Percentiles rank a stretch among this genome's conserved stretches.
Conservation (phyloP, 37 sponge, comb jelly and placozoan species). For the Spongilla lacustris region DNA sequence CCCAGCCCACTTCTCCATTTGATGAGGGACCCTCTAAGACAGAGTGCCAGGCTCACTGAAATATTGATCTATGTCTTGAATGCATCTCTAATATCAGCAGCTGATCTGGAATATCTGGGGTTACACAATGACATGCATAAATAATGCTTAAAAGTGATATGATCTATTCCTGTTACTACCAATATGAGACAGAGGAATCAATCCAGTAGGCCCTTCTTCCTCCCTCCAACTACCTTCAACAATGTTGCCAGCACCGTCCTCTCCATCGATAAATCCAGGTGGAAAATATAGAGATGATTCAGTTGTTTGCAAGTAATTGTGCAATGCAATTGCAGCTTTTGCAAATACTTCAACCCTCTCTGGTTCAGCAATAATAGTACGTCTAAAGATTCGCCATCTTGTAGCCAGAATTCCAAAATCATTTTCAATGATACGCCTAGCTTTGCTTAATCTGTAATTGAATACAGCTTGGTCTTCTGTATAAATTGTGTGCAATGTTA, state of each 20-base stretch:
- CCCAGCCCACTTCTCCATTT: no score
- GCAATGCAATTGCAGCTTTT: conserved; percentile 40
- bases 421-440: conserved; percentile 52
- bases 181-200: not conserved
- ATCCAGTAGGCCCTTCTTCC: conserved; percentile 13
- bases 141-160: not conserved
- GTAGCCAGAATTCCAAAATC: conserved; percentile 51
- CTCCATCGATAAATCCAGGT: conserved; percentile 46
- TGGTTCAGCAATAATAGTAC: conserved; percentile 43
- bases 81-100: not conserved
- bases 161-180: conserved; percentile 37
- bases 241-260: conserved; percentile 44
- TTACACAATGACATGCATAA: no score
- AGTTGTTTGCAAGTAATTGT: conserved; percentile 32
- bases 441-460: conserved; percentile 24
- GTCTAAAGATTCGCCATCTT: conserved; percentile 35
- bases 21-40: no score
- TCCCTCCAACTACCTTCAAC: conserved; percentile 39
- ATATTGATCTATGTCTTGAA: not conserved
- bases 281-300: conserved; percentile 28
- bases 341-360: conserved; percentile 33
- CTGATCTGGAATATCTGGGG: not conserved
- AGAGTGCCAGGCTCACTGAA: no score
- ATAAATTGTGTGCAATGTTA: not conserved
- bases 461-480: conserved; percentile 17